phyloP scores from a whole-genome alignment of 2,797 vertebrate genomes.

The Eleutherodactylus coqui region DNA sequence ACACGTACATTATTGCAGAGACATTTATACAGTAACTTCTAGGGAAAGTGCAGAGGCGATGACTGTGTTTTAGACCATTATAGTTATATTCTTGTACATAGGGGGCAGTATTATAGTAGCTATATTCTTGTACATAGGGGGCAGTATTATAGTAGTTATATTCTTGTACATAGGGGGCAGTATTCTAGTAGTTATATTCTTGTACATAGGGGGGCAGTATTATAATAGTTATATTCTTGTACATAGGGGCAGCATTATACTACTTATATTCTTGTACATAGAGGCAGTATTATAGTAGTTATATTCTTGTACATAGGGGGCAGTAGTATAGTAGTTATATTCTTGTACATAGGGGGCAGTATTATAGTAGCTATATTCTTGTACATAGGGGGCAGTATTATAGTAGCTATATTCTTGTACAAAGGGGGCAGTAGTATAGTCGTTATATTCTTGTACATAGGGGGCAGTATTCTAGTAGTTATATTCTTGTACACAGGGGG shows the following conservation, averaged over 20 bases:
- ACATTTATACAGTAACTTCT: not conserved
- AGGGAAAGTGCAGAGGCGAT: too few relatives aligned
- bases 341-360: not conserved
- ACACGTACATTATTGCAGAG: not conserved
- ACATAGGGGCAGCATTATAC: not conserved
- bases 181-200: constrained; percentile 1
- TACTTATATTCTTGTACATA: not conserved
- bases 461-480: not conserved
- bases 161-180: too few relatives aligned
- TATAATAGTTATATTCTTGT: not conserved
- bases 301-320: not conserved
- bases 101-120: constrained; percentile 1
- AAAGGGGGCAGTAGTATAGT: not conserved
- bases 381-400: not conserved
- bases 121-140: not conserved
- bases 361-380: constrained; percentile 8
- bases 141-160: not conserved
- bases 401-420: constrained; percentile 9
- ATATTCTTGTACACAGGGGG: constrained; percentile 1
- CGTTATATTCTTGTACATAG: not conserved
- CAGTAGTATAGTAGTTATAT: constrained; percentile 2
- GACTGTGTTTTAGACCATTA: too few relatives aligned
- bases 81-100: not conserved
- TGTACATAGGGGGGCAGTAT: not conserved
- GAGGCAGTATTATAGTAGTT: not conserved